Percentiles rank a stretch among this genome's conserved stretches.
These are phyloP conservation scores for Selene dorsalis DNA, from an alignment of 2,797 vertebrate species.

Conservation along the genomic window DNA sequence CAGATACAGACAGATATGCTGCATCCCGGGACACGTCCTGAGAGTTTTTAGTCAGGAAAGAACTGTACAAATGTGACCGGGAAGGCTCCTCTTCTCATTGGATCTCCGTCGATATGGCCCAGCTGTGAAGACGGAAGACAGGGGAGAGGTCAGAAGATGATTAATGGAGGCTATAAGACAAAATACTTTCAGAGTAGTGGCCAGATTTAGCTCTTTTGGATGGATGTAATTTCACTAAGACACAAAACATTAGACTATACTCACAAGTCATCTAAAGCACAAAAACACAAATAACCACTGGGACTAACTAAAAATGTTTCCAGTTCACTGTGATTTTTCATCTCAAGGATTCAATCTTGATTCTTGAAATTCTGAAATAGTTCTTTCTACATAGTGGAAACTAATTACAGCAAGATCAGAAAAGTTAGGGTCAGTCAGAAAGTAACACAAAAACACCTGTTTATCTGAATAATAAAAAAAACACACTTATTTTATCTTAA, in stretches of 20 bases:
- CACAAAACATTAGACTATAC: not conserved
- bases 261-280: slow-evolving; percentile 10
- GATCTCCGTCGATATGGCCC: slow-evolving; percentile 97
- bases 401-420: not conserved
- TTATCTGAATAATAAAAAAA: not conserved
- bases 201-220: not conserved
- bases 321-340: not conserved
- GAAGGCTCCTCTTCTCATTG: slow-evolving; percentile 94
- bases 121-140: slow-evolving; percentile 83
- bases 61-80: slow-evolving; percentile 98
- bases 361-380: slow-evolving; percentile 10
- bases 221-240: not conserved
- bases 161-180: too few species aligned
- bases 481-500: not conserved
- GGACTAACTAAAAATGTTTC: not conserved
- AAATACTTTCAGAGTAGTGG: not conserved
- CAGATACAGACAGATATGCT: slow-evolving; percentile 9
- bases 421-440: not conserved
- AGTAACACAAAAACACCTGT: not conserved
- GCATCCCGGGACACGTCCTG: slow-evolving; percentile 37
- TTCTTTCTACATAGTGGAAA: not conserved
- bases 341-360: slow-evolving; percentile 29
- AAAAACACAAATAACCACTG: slow-evolving; percentile 20
- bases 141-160: slow-evolving; percentile 5
- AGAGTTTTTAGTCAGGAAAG: slow-evolving; percentile 90